Base-by-base conservation (phyloP, 2,797 vertebrate species). In the Danio aesculapii region DNA sequence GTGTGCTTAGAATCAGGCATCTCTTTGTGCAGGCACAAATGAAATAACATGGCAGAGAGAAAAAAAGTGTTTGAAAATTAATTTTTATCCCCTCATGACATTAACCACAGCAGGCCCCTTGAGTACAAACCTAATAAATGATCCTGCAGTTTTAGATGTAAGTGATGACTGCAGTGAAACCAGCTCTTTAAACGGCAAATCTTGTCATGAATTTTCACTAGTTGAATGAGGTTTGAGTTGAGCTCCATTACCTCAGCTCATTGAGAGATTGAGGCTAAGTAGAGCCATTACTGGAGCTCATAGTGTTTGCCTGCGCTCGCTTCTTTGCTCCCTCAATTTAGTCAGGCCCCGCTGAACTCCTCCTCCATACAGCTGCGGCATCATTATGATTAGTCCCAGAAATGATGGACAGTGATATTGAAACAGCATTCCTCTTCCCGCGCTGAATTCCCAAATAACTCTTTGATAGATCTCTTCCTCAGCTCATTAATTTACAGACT, bases 141-240 rank as follows among this genome's bases (percentile, higher is more conserved):
- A 47, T 30, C 58, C 50, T 63, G 68, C 77, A 64, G 49, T 46
- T 79, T 53, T 44, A 21, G 10, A 44, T 70, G 30, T 57, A 19
- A 63, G 69, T 50, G 81, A 83, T 78, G 80, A 43, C 85, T 84
- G 88, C 89, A 81, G 3, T 8, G 72, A 83, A 85, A 81, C 39
- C 78, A 72, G 66, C 43, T 19, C 39, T 21, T 68, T 67, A 50
- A 30, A 78, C 57, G 52, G 68, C 77, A 71, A 63, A 71, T 79
- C 49, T 53, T 9, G 6, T 44, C 39, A 55, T 63, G 77, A 72
- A 64, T 79, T 72, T 72, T 71, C 59, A 63, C 68, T 44, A 72
- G 68, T 39, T 53, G 68, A 79, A 72, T 55, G 68, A 52, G 68
- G 59, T 79, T 79, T 71, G 49, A 79, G 77, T 46, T 79, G 68